Base-by-base conservation (phyloP, 2,797 vertebrate genomes). In the Meriones psammophilus region DNA sequence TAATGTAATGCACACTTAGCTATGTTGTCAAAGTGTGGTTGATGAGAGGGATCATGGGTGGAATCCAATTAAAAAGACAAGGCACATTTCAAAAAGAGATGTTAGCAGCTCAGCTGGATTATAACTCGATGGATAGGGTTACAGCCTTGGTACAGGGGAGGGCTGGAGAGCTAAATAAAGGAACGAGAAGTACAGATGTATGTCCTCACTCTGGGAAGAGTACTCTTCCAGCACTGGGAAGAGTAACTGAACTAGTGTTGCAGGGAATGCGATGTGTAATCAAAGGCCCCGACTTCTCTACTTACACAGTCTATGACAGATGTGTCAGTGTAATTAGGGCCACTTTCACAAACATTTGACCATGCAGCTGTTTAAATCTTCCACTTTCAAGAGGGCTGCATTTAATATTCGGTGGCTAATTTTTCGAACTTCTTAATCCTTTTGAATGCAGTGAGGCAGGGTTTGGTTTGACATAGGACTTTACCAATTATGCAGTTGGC, bases 1-100 rank as follows among this genome's bases (percentile, higher is more conserved):
- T 50, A 90, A 88, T 89, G 83, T 56, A 89, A 62, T n/a, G 5
- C 68, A 66, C 36, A 22, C 17, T 69, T 76, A 80, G 83, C 54
- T 42, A 87, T 56, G 42, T 89, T 95, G 90, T 94, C 46, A 66
- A 92, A 84, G 42, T 33, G 36, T 64, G 36, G 62, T 39, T 56
- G 33, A 88, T 89, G 84, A 54, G 56, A 74, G 14, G 15, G 66
- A 54, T 90, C 78, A 93, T 89, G 66, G 93, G 60, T 17, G 42
- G 62, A 95, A 96, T 88, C 80, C 56, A 88, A 81, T 90, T 89
- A 96, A 90, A 88, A 91, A 95, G 80, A 85, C 3, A 54, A 26
- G 33, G 74, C 15, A 3, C 83, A 91, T 80, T 88, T 60, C 39
- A 78, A 83, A 88, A 88, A 79, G 94, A 89, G 66, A 64, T 50